These are phyloP conservation scores for Rachycentron canadum DNA, from an alignment of 2,797 vertebrate genomes.

Conservation along the genomic window DNA sequence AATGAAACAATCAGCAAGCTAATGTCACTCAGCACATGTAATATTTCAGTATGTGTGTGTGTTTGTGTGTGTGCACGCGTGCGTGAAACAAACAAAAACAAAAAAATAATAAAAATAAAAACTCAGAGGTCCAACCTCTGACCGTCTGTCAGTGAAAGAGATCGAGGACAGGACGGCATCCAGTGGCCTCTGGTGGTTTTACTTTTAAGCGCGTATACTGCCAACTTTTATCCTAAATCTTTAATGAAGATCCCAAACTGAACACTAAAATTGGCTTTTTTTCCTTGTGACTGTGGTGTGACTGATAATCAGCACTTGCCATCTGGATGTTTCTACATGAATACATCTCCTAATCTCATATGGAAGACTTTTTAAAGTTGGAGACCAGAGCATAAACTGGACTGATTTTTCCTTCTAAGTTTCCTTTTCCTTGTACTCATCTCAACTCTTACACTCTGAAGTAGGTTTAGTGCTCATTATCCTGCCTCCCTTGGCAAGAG, in stretches of 20 bases:
- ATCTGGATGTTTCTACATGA: slow-evolving; percentile 41
- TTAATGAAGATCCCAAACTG: slow-evolving; percentile 53
- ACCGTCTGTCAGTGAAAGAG: slow-evolving; percentile 44
- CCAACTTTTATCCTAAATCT: slow-evolving; percentile 45
- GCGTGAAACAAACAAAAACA: too few species aligned
- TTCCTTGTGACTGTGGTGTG: slow-evolving; percentile 30
- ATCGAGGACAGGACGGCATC: slow-evolving; percentile 31
- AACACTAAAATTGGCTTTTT: slow-evolving; percentile 52
- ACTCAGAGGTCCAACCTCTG: slow-evolving; percentile 10
- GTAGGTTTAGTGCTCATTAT: slow-evolving; percentile 73
- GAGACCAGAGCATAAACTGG: slow-evolving; percentile 21
- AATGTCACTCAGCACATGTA: slow-evolving; percentile 5
- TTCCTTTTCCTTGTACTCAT: slow-evolving; percentile 39
- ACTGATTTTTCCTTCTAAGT: slow-evolving; percentile 23
- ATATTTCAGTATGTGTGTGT: too few species aligned
- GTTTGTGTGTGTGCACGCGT: neutral
- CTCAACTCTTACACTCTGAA: slow-evolving; percentile 51
- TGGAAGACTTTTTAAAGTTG: slow-evolving; percentile 18
- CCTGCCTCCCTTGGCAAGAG: slow-evolving; percentile 62
- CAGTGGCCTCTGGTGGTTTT: slow-evolving; percentile 30
- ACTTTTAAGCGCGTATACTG: slow-evolving; percentile 39
- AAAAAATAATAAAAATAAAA: slow-evolving; percentile 6
- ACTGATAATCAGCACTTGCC: slow-evolving; percentile 53
- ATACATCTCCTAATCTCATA: slow-evolving; percentile 28
- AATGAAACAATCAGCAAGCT: slow-evolving; percentile 35